Evolutionary conservation across 2,888 invertebrate genomes (phyloP).

Genomic region (Kryphioiulus occultus): DNA sequence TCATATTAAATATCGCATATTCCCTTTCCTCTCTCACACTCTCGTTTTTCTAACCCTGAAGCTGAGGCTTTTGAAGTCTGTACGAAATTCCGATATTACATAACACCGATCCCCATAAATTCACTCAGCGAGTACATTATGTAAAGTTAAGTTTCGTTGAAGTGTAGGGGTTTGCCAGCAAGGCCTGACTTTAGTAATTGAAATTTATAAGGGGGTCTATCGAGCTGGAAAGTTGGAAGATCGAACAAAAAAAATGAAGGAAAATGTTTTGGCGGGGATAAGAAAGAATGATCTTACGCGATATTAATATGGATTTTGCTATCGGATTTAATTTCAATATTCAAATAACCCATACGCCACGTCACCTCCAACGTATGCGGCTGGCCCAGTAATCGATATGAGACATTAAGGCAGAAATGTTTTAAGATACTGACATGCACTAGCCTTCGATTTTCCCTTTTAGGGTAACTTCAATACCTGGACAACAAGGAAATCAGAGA

Average conservation of each 20-base stretch:
- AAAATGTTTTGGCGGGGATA: not conserved
- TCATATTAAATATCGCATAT: not conserved
- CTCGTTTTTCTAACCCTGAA: not conserved
- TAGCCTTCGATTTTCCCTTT: not conserved
- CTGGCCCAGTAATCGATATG: not conserved
- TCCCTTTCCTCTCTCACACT: not conserved
- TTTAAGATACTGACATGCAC: not conserved
- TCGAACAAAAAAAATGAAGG: not conserved
- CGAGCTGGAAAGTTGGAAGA: slow-evolving; percentile 16
- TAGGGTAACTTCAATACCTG: not conserved
- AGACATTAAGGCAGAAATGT: not conserved
- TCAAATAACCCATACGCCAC: not conserved
- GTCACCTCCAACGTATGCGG: not conserved
- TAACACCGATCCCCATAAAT: slow-evolving; percentile 1
- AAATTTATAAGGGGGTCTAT: not conserved
- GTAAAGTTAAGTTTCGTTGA: slow-evolving; percentile 9
- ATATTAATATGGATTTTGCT: slow-evolving; percentile 23
- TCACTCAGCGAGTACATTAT: slow-evolving; percentile 17
- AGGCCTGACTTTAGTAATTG: slow-evolving; percentile 6
- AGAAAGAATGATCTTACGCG: slow-evolving; percentile 1
- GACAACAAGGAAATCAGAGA: no score
- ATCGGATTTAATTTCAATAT: slow-evolving; percentile 23
- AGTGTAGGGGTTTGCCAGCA: not conserved
- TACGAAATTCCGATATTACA: not conserved
- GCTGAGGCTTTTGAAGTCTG: not conserved